phyloP scores from a whole-genome alignment of 2,888 invertebrate species.

The Barypeithes pellucidus region DNA sequence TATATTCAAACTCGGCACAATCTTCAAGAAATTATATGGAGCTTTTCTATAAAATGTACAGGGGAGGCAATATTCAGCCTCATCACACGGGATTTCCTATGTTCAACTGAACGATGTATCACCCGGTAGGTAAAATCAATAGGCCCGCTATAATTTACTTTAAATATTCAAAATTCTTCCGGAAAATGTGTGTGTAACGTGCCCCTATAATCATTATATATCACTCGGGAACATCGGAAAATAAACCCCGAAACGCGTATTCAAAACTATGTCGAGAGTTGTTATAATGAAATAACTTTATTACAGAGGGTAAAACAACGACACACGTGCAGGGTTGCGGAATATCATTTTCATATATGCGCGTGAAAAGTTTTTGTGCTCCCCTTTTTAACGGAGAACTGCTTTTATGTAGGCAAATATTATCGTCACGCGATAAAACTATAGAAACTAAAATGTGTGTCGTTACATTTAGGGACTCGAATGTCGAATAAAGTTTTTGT shows the following conservation, averaged over 20 bases:
- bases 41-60: too few relatives aligned
- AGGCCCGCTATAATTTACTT: not conserved
- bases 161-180: slow-evolving; percentile 15
- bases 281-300: slow-evolving; percentile 33
- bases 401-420: slow-evolving; percentile 41
- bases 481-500: slow-evolving; percentile 46
- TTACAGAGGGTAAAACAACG: slow-evolving; percentile 24
- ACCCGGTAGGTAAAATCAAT: not conserved
- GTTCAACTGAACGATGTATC: too few relatives aligned
- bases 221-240: slow-evolving; percentile 32
- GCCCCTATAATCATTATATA: slow-evolving; percentile 28
- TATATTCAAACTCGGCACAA: too few relatives aligned
- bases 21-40: too few relatives aligned
- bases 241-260: slow-evolving; percentile 43
- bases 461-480: slow-evolving; percentile 31
- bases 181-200: slow-evolving; percentile 10
- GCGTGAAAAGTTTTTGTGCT: slow-evolving; percentile 41
- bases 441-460: slow-evolving; percentile 44
- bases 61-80: too few relatives aligned
- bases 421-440: slow-evolving; percentile 47
- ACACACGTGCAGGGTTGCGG: slow-evolving; percentile 12
- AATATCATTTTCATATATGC: slow-evolving; percentile 34
- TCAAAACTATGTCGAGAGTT: slow-evolving; percentile 39
- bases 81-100: too few relatives aligned
- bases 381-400: slow-evolving; percentile 28